Evolutionary conservation across 1,140 invertebrate genomes (phyloP).

Genomic region (Cherax destructor): DNA sequence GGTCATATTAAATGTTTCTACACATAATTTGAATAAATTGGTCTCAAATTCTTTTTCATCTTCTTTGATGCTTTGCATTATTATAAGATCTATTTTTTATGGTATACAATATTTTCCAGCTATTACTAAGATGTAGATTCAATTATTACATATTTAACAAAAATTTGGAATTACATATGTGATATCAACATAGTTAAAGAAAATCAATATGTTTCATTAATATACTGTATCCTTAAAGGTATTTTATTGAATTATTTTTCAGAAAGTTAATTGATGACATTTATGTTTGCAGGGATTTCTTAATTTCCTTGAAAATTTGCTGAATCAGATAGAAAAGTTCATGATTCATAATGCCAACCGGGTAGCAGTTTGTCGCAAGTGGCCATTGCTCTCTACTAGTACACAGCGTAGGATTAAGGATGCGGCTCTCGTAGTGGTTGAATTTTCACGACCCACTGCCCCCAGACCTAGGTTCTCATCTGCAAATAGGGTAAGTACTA

Average conservation of each 20-base stretch:
- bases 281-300: constrained; percentile 72
- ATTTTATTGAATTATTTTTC: not conserved
- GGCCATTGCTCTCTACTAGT: constrained; percentile 70
- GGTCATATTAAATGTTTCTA: too few species aligned
- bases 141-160: too few species aligned
- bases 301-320: constrained; percentile 73
- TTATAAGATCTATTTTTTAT: too few species aligned
- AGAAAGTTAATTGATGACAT: not conserved
- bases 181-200: too few species aligned
- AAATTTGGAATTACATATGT: too few species aligned
- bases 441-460: constrained; percentile 73
- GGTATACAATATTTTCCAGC: too few species aligned
- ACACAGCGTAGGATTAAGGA: constrained; percentile 73
- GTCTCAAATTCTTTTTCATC: too few species aligned
- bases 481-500: constrained; percentile 39
- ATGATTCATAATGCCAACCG: constrained; percentile 73
- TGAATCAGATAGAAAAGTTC: constrained; percentile 73
- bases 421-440: constrained; percentile 73
- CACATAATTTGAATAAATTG: too few species aligned
- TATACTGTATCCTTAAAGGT: too few species aligned
- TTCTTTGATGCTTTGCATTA: too few species aligned
- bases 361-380: constrained; percentile 73
- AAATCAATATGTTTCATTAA: too few species aligned
- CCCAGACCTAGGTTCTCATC: constrained; percentile 70
- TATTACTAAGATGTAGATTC: too few species aligned